Conservation (phyloP, 2,888 invertebrate species). For the Plemyria rubiginata region DNA sequence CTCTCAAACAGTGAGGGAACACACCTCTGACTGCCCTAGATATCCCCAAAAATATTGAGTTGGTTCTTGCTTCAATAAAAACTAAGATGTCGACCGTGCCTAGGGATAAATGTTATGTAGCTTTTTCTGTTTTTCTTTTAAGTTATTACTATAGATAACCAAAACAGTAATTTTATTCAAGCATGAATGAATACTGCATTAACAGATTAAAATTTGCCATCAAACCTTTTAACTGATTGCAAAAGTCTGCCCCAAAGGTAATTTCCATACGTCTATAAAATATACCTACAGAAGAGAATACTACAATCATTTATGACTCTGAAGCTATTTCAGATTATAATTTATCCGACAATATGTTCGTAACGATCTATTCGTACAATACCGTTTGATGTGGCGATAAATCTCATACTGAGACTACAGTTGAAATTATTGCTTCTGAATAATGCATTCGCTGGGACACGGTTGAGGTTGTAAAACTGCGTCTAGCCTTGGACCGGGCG, state of each 20-base stretch:
- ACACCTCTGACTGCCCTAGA: no score
- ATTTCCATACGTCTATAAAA: not conserved
- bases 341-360: constrained; percentile 36
- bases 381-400: constrained; percentile 70
- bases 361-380: constrained; percentile 53
- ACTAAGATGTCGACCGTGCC: no score
- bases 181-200: no score
- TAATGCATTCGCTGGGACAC: constrained; percentile 73
- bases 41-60: no score
- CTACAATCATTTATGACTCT: constrained; percentile 2
- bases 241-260: not conserved
- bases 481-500: constrained; percentile 33
- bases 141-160: no score
- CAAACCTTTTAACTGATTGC: no score
- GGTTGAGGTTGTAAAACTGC: constrained; percentile 69
- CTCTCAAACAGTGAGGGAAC: no score
- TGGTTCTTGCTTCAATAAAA: no score
- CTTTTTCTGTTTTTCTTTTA: no score
- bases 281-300: not conserved
- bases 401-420: constrained; percentile 70
- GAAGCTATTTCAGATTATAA: constrained; percentile 27
- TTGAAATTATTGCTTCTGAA: constrained; percentile 78
- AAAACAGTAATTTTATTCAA: no score
- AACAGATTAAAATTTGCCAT: no score
- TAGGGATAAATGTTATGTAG: no score